These are phyloP conservation scores for Netelia virgata DNA, from an alignment of 2,888 invertebrate genomes.

Conservation along the genomic window DNA sequence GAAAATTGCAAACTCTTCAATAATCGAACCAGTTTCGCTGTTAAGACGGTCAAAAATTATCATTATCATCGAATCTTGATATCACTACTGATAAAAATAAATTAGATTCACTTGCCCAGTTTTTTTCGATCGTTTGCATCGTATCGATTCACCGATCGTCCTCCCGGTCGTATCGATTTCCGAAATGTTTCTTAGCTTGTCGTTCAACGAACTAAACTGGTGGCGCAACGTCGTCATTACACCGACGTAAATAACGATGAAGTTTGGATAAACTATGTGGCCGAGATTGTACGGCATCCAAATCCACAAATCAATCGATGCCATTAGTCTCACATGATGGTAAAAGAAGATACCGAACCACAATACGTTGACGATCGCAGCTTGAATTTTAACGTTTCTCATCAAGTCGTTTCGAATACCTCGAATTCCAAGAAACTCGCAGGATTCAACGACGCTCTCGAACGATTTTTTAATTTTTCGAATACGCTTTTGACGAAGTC, in stretches of 20 bases:
- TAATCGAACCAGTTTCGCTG: too few relatives aligned
- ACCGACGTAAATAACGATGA: conserved; percentile 1
- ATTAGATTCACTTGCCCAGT: conserved; percentile 25
- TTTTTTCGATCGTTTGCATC: neutral
- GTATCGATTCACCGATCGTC: neutral
- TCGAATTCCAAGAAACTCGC: neutral
- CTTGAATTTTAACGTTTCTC: neutral
- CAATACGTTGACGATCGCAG: neutral
- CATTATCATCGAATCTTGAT: neutral
- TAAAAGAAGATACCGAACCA: neutral
- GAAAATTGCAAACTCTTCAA: neutral
- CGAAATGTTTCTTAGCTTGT: conserved; percentile 19
- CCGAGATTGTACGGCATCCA: neutral
- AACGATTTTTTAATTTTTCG: neutral
- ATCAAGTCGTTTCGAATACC: neutral
- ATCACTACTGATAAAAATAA: neutral
- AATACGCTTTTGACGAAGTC: conserved; percentile 6
- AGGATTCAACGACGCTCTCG: neutral
- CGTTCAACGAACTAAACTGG: neutral
- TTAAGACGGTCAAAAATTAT: too few relatives aligned
- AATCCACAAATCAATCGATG: neutral
- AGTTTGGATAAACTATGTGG: neutral
- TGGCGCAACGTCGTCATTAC: neutral
- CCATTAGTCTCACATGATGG: neutral
- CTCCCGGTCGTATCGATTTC: neutral